Base-by-base conservation (phyloP, 2,113 vertebrate genomes). In the Eptatretus burgeri region DNA sequence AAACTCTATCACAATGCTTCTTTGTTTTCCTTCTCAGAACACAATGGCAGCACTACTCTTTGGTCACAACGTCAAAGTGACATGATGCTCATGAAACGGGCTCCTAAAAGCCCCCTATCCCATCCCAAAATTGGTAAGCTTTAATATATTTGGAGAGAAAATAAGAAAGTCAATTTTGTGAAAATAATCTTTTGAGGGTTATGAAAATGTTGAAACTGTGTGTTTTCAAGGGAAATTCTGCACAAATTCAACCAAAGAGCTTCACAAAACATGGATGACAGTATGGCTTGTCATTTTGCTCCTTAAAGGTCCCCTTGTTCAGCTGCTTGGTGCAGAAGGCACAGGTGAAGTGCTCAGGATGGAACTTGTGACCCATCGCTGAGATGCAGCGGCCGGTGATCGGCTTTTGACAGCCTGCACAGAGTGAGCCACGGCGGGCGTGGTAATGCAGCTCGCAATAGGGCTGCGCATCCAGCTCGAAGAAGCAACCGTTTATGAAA, bases 211-310 rank as follows among this genome's bases (percentile, higher is more conserved):
- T 5, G 27, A 5, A 41, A 41, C 7, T 41, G 7, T 41, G 27
- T 41, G 27, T 41, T 41, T 5, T 41, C 27, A 41, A 41, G 27
- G 27, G 7, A 41, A 41, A 41, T 41, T 41, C 27, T 41, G 27
- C 27, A 41, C 27, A 41, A 41, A 41, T 41, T 70, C 73, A 77
- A 27, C 77, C 75, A 9, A 76, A 89, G 67, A 89, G 81, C 69
- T 85, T 85, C 69, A 81, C 74, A 69, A 85, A 88, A 75, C 85
- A 91, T 11, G 82, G 80, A 66, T 87, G 84, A 75, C 85, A 91
- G 76, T 91, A 91, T 2, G 84, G 83, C 63, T 88, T 91, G 74
- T 76, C 68, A 14, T 82, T 79, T 63, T 86, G 85, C 75, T 86
- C 84, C 71, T 84, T 83, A 76, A 89, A 89, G 70, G 82, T 85